Percentiles rank a stretch among this genome's conserved stretches.
Conservation (phyloP, 2,888 invertebrate species). For the Lasioglossum calceatum region DNA sequence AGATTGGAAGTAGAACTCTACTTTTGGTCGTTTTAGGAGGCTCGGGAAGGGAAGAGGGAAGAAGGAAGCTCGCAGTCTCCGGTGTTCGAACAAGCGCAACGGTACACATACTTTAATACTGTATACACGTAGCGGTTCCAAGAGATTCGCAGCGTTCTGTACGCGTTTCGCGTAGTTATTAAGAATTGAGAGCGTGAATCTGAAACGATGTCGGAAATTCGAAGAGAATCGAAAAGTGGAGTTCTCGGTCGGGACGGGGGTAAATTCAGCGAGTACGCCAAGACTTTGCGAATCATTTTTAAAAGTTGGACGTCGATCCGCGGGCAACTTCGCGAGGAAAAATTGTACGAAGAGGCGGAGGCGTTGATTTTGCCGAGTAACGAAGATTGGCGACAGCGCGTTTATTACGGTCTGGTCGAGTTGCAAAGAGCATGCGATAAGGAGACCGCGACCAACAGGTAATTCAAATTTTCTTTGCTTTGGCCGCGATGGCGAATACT, state of each 20-base stretch:
- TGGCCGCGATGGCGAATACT: not conserved
- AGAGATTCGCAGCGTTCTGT: not conserved
- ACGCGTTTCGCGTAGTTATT: not conserved
- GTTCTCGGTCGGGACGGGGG: slow-evolving; percentile 84
- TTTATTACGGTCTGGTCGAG: slow-evolving; percentile 89
- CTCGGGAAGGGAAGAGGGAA: not conserved
- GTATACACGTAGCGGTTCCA: not conserved
- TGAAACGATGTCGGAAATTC: not conserved
- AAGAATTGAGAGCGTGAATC: not conserved
- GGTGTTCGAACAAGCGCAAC: slow-evolving; percentile 3
- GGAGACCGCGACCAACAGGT: slow-evolving; percentile 48
- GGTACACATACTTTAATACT: not conserved
- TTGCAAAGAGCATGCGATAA: slow-evolving; percentile 86
- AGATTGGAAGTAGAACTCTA: slow-evolving; percentile 26
- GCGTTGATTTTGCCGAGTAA: slow-evolving; percentile 89
- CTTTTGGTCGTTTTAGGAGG: not conserved
- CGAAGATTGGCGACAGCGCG: slow-evolving; percentile 88
- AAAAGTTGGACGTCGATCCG: slow-evolving; percentile 81
- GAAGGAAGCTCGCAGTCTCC: not conserved
- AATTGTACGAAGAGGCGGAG: slow-evolving; percentile 84
- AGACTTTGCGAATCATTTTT: slow-evolving; percentile 87
- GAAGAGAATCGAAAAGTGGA: slow-evolving; percentile 3
- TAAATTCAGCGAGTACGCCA: slow-evolving; percentile 89
- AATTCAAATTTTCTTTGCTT: not conserved
- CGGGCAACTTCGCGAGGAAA: slow-evolving; percentile 58